A percentile compares a stretch with the other conserved stretches of the same genome.
Conservation (phyloP, 2,888 invertebrate genomes). For the Parelbella ahira region DNA sequence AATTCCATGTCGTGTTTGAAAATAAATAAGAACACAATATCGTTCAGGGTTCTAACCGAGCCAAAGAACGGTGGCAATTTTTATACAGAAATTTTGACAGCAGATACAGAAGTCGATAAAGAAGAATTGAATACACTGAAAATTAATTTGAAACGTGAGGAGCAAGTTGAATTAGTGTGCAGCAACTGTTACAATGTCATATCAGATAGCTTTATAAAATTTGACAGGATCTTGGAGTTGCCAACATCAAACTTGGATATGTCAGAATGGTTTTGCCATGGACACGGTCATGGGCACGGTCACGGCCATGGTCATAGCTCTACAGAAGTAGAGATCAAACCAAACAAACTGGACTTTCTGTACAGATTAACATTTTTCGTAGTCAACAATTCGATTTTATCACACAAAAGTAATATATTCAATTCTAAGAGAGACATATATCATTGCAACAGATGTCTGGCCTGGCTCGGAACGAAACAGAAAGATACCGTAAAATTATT, state of each 20-base stretch:
- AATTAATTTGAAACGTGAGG: constrained; percentile 50
- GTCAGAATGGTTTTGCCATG: constrained; percentile 85
- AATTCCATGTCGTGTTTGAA: constrained; percentile 76
- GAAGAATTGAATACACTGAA: constrained; percentile 42
- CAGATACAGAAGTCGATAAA: constrained; percentile 38
- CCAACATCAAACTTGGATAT: constrained; percentile 81
- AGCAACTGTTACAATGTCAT: constrained; percentile 68
- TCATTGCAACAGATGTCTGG: constrained; percentile 79
- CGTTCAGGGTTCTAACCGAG: constrained; percentile 71
- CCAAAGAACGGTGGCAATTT: constrained; percentile 69
- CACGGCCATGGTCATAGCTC: constrained; percentile 19
- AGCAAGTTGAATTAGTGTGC: constrained; percentile 55
- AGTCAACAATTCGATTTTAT: constrained; percentile 58
- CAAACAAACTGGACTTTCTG: constrained; percentile 77
- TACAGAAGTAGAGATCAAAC: constrained; percentile 50
- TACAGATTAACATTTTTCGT: constrained; percentile 80
- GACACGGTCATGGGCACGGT: constrained; percentile 37
- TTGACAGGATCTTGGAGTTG: constrained; percentile 81
- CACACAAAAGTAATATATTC: constrained; percentile 66
- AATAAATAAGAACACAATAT: constrained; percentile 66
- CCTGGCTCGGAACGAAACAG: constrained; percentile 78
- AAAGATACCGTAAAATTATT: constrained; percentile 74
- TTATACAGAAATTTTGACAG: constrained; percentile 60
- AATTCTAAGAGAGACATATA: constrained; percentile 65
- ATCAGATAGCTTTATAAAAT: constrained; percentile 65